Conservation (phyloP, 1,140 invertebrate genomes). For the Drosophila chauvacae region DNA sequence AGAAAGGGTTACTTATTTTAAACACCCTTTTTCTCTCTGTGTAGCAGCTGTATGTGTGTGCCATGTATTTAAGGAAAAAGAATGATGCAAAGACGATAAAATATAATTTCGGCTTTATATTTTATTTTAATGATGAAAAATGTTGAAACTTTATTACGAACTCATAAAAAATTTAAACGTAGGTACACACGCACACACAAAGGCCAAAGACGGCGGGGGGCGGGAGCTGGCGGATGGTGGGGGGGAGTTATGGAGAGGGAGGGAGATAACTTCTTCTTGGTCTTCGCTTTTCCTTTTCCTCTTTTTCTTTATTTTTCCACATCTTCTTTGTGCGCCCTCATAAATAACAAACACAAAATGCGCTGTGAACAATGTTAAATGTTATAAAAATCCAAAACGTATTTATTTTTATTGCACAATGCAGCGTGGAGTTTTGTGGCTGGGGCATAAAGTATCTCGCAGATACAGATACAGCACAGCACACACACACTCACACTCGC, state of each 20-base stretch:
- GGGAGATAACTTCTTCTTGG: slow-evolving; percentile 38
- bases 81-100: slow-evolving; percentile 84
- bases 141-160: slow-evolving; percentile 84
- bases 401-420: slow-evolving; percentile 79
- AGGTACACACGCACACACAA: slow-evolving; percentile 66
- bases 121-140: slow-evolving; percentile 85
- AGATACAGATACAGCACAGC: slow-evolving; percentile 53
- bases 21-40: slow-evolving; percentile 12
- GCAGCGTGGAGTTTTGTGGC: slow-evolving; percentile 53
- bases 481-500: not conserved
- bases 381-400: slow-evolving; percentile 74
- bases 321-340: slow-evolving; percentile 46
- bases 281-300: slow-evolving; percentile 33
- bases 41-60: slow-evolving; percentile 44
- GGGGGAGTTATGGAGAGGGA: not conserved
- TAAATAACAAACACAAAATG: slow-evolving; percentile 69
- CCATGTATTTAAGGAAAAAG: slow-evolving; percentile 79
- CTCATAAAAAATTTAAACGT: slow-evolving; percentile 83
- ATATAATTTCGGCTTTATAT: slow-evolving; percentile 85
- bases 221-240: slow-evolving; percentile 1
- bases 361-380: slow-evolving; percentile 73
- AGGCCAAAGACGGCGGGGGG: not conserved
- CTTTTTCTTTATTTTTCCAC: slow-evolving; percentile 16
- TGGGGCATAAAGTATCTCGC: slow-evolving; percentile 60
- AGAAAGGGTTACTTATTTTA: not conserved